Base-by-base conservation (phyloP, 2,888 invertebrate species). In the Epistrophe grossulariae region DNA sequence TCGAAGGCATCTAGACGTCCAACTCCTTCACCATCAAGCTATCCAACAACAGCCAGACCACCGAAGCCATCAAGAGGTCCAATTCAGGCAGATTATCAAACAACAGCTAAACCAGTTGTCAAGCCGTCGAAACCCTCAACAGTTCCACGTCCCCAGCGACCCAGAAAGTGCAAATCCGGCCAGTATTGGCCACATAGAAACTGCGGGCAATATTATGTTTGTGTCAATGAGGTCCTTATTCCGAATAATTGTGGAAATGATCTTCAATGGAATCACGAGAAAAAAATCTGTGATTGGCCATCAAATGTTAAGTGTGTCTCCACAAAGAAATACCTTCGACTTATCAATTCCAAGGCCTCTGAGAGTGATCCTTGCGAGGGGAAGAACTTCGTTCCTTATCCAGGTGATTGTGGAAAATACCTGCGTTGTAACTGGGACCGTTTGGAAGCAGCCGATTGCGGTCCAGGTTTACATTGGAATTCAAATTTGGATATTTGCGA, bases 351-450 rank as follows among this genome's bases (percentile, higher is more conserved):
- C 6, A 90, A 89, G 68, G 89, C 90, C 0, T 88, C 90, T 59
- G 89, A 94, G 90, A 94, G 94, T 92, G 93, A 94, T 62, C 92
- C 93, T 0, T 95, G 96, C 90, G 93, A 94, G 82, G 95, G 94
- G 66, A 95, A 95, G n/a, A 92, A 94, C 79, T 96, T 95, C 89
- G 94, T 95, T 0, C 92, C 94, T 0, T 94, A 95, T 88, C 95
- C 96, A 0, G 94, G 94, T 0, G 96, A 97, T 90, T 97, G 97
- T 90, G 94, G 94, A 0, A 95, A 95, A 73, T 97, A 97, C 91
- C 94, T 95, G 84, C 95, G 96, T 87, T 98, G 98, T 89, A 93
- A 97, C 19, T 97, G 97, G 94, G 97, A 97, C 43, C 95, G 95
- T 90, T 95, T 95, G 80, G 95, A 96, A 91, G 94, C 95, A 19